Percentiles rank a stretch among this genome's conserved stretches.
Evolutionary conservation across 64 coral and sea anemone genomes (phyloP).

Genomic region (Actinia tenebrosa): DNA sequence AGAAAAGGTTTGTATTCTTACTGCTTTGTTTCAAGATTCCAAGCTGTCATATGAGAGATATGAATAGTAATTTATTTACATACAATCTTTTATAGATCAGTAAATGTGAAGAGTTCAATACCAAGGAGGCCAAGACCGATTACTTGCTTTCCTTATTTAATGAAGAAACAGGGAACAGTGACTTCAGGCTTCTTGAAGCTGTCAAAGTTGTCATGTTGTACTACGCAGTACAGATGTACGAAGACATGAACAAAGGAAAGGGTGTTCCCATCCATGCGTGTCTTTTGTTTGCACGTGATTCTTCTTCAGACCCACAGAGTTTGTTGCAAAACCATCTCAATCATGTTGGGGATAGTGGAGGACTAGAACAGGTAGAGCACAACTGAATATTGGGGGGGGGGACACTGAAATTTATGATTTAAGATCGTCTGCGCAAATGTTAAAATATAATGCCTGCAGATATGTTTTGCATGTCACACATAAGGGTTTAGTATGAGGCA

Average conservation of each 20-base stretch:
- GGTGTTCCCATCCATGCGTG: constrained; percentile 73
- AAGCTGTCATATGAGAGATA: too few species aligned
- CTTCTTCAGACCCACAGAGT: constrained; percentile 36
- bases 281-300: constrained; percentile 81
- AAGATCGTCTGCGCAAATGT: too few species aligned
- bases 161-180: constrained; percentile 32
- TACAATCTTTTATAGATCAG: neutral
- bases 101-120: neutral
- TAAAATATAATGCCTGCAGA: too few species aligned
- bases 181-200: constrained; percentile 76
- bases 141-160: constrained; percentile 51
- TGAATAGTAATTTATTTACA: too few species aligned
- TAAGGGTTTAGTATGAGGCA: too few species aligned
- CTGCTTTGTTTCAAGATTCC: neutral
- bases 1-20: constrained; percentile 16
- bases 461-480: too few species aligned
- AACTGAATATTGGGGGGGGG: too few species aligned
- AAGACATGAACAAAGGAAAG: constrained; percentile 21
- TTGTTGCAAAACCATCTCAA: constrained; percentile 73
- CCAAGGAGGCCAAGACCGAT: constrained; percentile 26
- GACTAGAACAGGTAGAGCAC: constrained; percentile 66
- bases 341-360: constrained; percentile 78
- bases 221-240: constrained; percentile 47
- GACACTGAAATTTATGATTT: too few species aligned
- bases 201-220: constrained; percentile 77